A percentile compares a stretch with the other conserved stretches of the same genome.
Evolutionary conservation across 53 echinoderm and acorn worm genomes (phyloP).

Genomic region (Apostichopus leukothele): DNA sequence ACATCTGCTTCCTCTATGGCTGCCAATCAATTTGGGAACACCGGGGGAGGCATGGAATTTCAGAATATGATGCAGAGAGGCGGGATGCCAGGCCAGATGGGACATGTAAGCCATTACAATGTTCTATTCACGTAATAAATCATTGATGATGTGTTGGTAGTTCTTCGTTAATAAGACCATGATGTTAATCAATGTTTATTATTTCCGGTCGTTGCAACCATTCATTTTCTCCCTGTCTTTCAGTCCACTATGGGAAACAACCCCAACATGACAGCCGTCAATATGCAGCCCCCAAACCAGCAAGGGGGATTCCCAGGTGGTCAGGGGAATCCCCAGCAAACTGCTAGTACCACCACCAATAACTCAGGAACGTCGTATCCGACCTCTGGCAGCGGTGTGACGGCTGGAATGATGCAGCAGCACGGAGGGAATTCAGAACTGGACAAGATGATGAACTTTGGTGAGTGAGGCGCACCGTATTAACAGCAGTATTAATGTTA

Average conservation of each 20-base stretch:
- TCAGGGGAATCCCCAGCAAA: constrained; percentile 48
- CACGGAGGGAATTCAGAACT: not conserved
- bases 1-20: constrained; percentile 29
- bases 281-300: constrained; percentile 49
- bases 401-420: not conserved
- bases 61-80: constrained; percentile 73
- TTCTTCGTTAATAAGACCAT: no score
- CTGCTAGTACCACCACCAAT: constrained; percentile 6
- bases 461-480: not conserved
- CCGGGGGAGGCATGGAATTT: constrained; percentile 62
- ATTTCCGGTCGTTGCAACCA: no score
- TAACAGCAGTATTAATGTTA: no score
- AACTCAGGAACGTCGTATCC: constrained; percentile 15
- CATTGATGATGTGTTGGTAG: no score
- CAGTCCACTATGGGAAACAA: constrained; percentile 26
- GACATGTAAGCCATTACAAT: constrained; percentile 1
- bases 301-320: constrained; percentile 45
- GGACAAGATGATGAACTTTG: constrained; percentile 37
- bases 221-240: not conserved
- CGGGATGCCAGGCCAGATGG: constrained; percentile 42
- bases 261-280: not conserved
- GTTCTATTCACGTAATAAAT: not conserved
- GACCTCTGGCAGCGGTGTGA: not conserved
- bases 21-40: constrained; percentile 25
- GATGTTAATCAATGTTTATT: no score